Evolutionary conservation across 2,797 vertebrate species (phyloP), one percentile per base, ranked within the genome.

Genomic region (Poecilia velifera): DNA sequence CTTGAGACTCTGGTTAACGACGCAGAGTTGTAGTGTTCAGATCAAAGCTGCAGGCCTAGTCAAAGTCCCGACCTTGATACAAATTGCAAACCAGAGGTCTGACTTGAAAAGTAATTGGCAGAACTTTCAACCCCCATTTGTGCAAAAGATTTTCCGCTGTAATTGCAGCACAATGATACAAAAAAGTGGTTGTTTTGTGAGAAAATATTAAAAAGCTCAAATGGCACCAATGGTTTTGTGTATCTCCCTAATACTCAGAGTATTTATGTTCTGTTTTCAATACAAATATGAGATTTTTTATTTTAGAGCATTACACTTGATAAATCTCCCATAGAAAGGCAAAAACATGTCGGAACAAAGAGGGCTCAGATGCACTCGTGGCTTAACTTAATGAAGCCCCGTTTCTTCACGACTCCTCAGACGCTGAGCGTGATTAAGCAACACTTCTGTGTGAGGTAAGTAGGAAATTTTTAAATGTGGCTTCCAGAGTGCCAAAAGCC

Each of bases 361-460:
- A 62, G 43, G 43, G 18, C 74, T 62, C 36, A n/a, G 36, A 62
- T 76, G 41, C 28, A 43, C 36, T 73, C 71, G 39, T 51, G 47
- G 72, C 57, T 68, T 10, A 75, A 78, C 51, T 71, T 66, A 76
- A 18, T 13, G 73, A 49, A 72, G 47, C 47, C 74, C 9, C 74
- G 34, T 87, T 71, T 80, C 81, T 81, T 74, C 68, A 45, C 41
- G 25, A 66, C 57, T 86, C 41, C 66, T 75, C 77, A 62, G 72
- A 78, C 82, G 62, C 49, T 72, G 81, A 79, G 66, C 76, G 84
- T 81, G 78, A 88, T 91, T 76, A 78, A 86, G 80, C 84, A 84
- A 89, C 91, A 87, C 85, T 83, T 90, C 81, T 62, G 74, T 84
- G 79, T 82, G 82, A 90, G 85, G 86, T 82, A 84, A 83, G 80